Evolutionary conservation across 2,797 vertebrate genomes (phyloP).

Genomic region (Linurgus olivaceus): DNA sequence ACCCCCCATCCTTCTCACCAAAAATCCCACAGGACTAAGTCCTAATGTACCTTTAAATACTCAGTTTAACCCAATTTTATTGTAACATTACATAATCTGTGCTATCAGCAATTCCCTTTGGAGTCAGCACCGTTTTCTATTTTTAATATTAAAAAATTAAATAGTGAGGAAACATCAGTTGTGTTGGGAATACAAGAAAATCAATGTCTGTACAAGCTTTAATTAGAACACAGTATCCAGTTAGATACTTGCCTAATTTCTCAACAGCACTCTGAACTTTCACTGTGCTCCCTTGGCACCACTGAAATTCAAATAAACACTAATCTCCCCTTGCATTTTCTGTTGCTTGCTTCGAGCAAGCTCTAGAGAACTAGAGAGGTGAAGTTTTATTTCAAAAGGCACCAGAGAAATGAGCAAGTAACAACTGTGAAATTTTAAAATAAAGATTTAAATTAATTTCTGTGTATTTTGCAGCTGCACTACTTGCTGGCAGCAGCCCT

Average conservation of each 20-base stretch:
- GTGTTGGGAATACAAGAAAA: conserved; percentile 38
- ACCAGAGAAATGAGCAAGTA: neutral
- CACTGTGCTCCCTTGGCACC: neutral
- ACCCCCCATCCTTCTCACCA: neutral
- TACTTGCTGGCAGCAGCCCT: neutral
- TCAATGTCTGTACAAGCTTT: neutral
- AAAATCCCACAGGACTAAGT: neutral
- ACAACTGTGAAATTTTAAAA: neutral
- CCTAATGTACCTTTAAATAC: neutral
- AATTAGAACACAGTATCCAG: conserved; percentile 16
- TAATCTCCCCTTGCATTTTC: neutral
- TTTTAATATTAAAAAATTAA: conserved; percentile 2
- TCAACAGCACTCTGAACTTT: neutral
- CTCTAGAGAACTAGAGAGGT: neutral
- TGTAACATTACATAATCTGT: neutral
- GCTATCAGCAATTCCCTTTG: neutral
- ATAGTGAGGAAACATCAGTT: neutral
- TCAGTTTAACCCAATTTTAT: conserved; percentile 9
- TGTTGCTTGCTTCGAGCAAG: neutral
- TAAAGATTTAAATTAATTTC: neutral
- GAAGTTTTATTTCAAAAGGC: neutral
- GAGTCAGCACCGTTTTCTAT: conserved; percentile 39
- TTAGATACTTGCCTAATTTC: neutral
- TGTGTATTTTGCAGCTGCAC: neutral
- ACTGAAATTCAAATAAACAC: neutral